A percentile compares a stretch with the other conserved stretches of the same genome.
Conservation (phyloP, 2,113 vertebrate species). For the Epinephelus lanceolatus region DNA sequence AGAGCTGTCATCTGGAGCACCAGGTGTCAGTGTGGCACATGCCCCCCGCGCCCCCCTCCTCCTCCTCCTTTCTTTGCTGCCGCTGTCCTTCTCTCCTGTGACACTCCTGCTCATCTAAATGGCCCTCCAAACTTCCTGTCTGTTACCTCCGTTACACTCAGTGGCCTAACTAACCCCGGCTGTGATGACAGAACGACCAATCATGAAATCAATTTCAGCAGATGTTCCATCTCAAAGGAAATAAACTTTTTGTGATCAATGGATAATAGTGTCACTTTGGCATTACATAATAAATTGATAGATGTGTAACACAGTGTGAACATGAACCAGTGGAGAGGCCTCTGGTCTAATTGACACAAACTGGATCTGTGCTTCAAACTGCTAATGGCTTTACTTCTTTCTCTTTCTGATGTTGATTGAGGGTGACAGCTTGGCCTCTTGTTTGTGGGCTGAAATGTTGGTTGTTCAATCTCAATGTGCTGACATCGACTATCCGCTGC, state of each 20-base stretch:
- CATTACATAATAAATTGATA: conserved; percentile 65
- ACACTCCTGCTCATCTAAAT: conserved; percentile 73
- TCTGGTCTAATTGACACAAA: conserved; percentile 67
- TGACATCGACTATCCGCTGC: conserved; percentile 32
- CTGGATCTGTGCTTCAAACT: conserved; percentile 60
- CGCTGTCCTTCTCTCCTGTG: conserved; percentile 67
- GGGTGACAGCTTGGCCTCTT: conserved; percentile 65
- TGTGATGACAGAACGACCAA: conserved; percentile 54
- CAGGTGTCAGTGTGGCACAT: conserved; percentile 83
- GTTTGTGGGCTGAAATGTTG: conserved; percentile 59
- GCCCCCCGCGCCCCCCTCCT: conserved; percentile 27
- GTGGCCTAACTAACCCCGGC: conserved; percentile 62
- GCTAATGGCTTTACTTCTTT: conserved; percentile 63
- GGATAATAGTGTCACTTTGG: conserved; percentile 67
- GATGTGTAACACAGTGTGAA: conserved; percentile 46
- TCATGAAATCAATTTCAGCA: conserved; percentile 67
- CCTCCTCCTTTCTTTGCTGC: conserved; percentile 36
- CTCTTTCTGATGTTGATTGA: conserved; percentile 64
- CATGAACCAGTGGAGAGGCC: conserved; percentile 40
- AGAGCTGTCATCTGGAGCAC: conserved; percentile 86
- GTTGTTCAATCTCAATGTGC: conserved; percentile 47
- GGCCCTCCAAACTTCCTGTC: conserved; percentile 74
- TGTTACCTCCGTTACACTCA: conserved; percentile 51
- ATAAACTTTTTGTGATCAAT: conserved; percentile 69
- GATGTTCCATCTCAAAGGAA: conserved; percentile 73